Conservation (phyloP, 2,113 vertebrate genomes). For the Enhydra lutris region DNA sequence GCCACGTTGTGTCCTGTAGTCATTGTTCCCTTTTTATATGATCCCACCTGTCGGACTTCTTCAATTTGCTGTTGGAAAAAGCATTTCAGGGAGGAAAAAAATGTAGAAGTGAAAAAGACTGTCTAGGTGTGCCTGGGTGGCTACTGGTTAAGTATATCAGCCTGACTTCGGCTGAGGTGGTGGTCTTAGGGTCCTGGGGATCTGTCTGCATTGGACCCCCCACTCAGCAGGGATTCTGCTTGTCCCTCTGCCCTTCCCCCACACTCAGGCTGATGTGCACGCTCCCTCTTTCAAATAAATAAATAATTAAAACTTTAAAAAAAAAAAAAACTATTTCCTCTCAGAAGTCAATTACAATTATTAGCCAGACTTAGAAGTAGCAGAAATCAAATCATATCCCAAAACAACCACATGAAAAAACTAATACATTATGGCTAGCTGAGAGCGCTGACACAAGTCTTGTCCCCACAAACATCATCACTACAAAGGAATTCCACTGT, state of each 20-base stretch:
- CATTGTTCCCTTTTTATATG: slow-evolving; percentile 99
- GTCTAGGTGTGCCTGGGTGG: neutral
- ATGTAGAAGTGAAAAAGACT: neutral
- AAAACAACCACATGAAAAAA: neutral
- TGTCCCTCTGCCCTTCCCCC: neutral
- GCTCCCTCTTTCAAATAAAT: neutral
- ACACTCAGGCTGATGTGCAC: neutral
- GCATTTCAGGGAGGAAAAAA: neutral
- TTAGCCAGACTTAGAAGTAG: neutral
- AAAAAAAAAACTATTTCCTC: neutral
- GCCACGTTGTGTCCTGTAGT: slow-evolving; percentile 96
- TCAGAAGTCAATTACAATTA: neutral
- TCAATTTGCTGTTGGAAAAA: slow-evolving; percentile 91
- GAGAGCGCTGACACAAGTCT: neutral
- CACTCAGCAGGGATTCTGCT: neutral
- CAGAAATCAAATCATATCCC: neutral
- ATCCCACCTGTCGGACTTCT: slow-evolving; percentile 97
- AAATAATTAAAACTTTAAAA: too few relatives aligned
- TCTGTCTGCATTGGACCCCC: neutral
- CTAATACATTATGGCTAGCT: neutral
- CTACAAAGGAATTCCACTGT: neutral
- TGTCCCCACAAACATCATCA: neutral
- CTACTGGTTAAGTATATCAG: neutral
- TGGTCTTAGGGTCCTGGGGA: neutral
- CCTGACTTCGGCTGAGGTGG: neutral